These are phyloP conservation scores for Argynnis bischoffii DNA, from an alignment of 2,888 invertebrate species.

Conservation along the genomic window DNA sequence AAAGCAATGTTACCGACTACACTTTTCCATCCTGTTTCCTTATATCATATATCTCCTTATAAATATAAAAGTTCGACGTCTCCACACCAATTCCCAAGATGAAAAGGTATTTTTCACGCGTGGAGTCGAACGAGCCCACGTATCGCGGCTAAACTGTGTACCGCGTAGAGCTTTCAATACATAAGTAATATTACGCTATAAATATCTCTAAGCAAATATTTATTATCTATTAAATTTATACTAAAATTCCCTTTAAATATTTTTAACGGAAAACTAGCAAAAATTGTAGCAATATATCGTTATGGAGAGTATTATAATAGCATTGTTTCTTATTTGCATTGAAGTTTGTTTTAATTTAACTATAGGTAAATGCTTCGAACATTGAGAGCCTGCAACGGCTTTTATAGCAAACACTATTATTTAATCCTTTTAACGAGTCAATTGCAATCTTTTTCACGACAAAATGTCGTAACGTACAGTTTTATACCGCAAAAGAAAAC, in stretches of 20 bases:
- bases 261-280: background rate
- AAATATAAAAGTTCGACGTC: conserved; percentile 77
- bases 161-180: conserved; percentile 54
- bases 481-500: conserved; percentile 69
- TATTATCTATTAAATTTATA: too few species aligned
- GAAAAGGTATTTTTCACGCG: conserved; percentile 76
- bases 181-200: background rate
- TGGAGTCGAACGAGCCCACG: conserved; percentile 50
- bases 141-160: conserved; percentile 52
- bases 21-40: conserved; percentile 71
- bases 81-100: conserved; percentile 77
- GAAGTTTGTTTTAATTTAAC: conserved; percentile 4
- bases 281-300: background rate
- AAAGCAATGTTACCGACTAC: conserved; percentile 60
- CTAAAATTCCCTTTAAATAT: too few species aligned
- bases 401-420: conserved; percentile 33
- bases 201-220: too few species aligned
- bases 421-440: conserved; percentile 40
- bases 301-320: background rate
- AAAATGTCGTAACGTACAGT: conserved; percentile 64
- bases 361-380: conserved; percentile 12
- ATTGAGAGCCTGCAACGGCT: conserved; percentile 12
- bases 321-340: conserved; percentile 39
- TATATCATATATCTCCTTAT: conserved; percentile 74
- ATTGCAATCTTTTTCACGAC: conserved; percentile 58